Evolutionary conservation across 2,888 invertebrate genomes (phyloP).

Genomic region (Petrolisthes manimaculis): DNA sequence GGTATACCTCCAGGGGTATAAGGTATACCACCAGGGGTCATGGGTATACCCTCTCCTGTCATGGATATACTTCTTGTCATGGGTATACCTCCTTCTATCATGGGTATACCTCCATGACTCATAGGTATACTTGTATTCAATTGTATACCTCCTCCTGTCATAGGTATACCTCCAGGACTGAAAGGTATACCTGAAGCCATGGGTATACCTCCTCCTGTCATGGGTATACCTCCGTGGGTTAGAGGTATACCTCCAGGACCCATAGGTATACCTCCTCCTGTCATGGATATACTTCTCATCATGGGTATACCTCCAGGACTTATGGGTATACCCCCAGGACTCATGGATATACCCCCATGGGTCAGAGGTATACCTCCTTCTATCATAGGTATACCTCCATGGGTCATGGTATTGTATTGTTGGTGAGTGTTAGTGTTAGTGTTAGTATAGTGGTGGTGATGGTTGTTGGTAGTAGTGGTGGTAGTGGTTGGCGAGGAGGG

Average conservation of each 20-base stretch:
- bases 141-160: constrained; percentile 6
- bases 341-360: constrained; percentile 13
- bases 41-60: constrained; percentile 26
- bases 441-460: too few species aligned
- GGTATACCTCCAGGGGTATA: constrained; percentile 12
- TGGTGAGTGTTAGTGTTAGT: too few species aligned
- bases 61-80: constrained; percentile 28
- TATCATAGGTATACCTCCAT: too few species aligned
- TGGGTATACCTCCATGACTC: background rate
- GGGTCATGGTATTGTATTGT: too few species aligned
- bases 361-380: constrained; percentile 35
- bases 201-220: constrained; percentile 32
- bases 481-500: too few species aligned
- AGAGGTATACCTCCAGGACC: constrained; percentile 29
- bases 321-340: constrained; percentile 27
- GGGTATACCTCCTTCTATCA: constrained; percentile 25
- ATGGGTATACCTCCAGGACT: background rate
- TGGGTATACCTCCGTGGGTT: constrained; percentile 15
- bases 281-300: background rate
- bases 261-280: background rate
- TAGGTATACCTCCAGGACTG: background rate
- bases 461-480: too few species aligned
- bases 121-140: constrained; percentile 1
- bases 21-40: constrained; percentile 20
- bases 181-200: constrained; percentile 27